Evolutionary conservation across 2,888 invertebrate species (phyloP), one percentile per base, ranked within the genome.

Genomic region (Vanessa cardui): DNA sequence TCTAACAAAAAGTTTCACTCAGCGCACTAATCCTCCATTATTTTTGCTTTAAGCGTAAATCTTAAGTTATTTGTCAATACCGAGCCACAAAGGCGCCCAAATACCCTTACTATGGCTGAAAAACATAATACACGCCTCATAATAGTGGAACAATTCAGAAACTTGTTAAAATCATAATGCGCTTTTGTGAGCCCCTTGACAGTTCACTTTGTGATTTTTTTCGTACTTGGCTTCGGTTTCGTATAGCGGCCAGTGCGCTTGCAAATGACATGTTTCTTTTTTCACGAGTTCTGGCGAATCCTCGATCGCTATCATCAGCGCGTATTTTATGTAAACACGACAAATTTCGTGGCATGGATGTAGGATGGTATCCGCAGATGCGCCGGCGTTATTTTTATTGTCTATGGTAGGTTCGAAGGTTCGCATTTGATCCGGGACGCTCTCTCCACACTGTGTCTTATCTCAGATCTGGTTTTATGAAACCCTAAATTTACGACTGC

Each of bases 401-500:
- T 90, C 87, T 88, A 87, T 86, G 81, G 79, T 78, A 65, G 80
- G 84, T 78, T 83, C 80, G 82, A 83, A 87, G 87, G 84, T 82
- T 88, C 88, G 88, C 90, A 90, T 92, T 92, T 90, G 92, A 92
- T 90, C 90, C 89, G 90, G 90, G 90, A 85, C 68, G 70, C 86
- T 88, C 86, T 85, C 88, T 89, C 88, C 86, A 85, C 90, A 89
- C 91, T 90, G 90, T 90, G 91, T 91, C 90, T 92, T 92, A 92
- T 92, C 92, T 92, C 85, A 80, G 83, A 92, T 92, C 92, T 91
- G 92, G 92, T 92, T 92, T 92, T 92, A 92, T 92, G 92, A 92
- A 92, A 92, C 92, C 92, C 92, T 92, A 92, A 92, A 92, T 92
- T 92, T 92, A 92, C 92, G 92, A 92, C 89, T 92, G 90, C 81